A percentile compares a stretch with the other conserved stretches of the same genome.
phyloP scores from a whole-genome alignment of 2,113 vertebrate species.

The Brachyhypopomus occidentalis region DNA sequence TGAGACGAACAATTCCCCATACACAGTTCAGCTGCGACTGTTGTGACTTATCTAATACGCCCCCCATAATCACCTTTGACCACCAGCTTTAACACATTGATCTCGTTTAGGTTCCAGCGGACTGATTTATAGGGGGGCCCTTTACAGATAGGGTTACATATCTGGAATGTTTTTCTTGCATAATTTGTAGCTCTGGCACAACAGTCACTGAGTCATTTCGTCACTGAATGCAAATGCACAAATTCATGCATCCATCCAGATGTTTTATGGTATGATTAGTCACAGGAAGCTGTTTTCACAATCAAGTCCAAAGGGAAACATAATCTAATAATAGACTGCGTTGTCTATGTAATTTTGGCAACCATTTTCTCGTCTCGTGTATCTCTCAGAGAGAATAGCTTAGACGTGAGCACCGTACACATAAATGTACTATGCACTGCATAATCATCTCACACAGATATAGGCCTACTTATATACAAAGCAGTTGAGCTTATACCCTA shows the following conservation, averaged over 20 bases:
- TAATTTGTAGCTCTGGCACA: neutral
- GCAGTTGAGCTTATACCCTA: neutral
- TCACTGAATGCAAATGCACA: neutral
- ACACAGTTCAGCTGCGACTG: neutral
- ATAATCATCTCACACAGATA: neutral
- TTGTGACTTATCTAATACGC: neutral
- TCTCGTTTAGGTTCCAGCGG: neutral
- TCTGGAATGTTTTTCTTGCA: too few species aligned
- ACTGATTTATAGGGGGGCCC: neutral
- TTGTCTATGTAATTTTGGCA: neutral
- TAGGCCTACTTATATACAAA: constrained; percentile 12
- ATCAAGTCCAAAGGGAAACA: neutral
- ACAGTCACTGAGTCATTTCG: neutral
- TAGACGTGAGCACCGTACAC: neutral
- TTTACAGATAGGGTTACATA: neutral
- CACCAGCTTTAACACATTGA: neutral
- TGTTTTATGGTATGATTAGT: neutral
- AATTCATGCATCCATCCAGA: neutral
- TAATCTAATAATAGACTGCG: neutral
- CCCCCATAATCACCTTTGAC: neutral
- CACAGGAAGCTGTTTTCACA: neutral
- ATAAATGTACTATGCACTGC: neutral
- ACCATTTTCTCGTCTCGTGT: neutral
- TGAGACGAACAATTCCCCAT: too few species aligned
- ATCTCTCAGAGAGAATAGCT: neutral